These are phyloP conservation scores for Tangachromis dhanisi DNA, from an alignment of 2,113 vertebrate genomes.

Conservation along the genomic window DNA sequence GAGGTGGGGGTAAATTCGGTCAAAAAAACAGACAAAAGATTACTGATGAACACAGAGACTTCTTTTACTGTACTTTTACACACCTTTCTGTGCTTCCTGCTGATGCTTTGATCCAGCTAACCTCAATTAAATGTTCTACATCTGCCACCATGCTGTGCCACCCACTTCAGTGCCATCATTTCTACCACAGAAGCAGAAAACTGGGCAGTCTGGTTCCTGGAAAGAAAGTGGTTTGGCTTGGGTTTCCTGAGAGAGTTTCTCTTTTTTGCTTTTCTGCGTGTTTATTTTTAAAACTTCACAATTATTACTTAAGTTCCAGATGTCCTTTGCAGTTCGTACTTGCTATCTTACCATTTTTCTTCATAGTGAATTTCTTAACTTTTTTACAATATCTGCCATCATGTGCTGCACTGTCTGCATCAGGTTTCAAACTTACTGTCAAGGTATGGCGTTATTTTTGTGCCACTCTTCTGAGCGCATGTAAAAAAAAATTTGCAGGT, in stretches of 20 bases:
- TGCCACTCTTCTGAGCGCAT: not conserved
- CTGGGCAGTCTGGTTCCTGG: slow-evolving; percentile 1
- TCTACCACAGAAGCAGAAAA: slow-evolving; percentile 4
- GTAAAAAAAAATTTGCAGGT: not conserved
- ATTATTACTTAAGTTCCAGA: not conserved
- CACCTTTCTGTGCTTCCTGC: slow-evolving; percentile 35
- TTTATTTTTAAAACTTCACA: not conserved
- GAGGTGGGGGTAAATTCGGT: not conserved
- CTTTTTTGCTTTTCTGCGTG: not conserved
- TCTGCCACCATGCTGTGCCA: slow-evolving; percentile 52
- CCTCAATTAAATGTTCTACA: slow-evolving; percentile 39
- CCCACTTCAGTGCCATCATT: slow-evolving; percentile 37
- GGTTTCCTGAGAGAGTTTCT: not conserved
- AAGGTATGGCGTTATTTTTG: not conserved
- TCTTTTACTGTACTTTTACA: slow-evolving; percentile 7
- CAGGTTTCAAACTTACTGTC: not conserved
- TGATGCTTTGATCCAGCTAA: slow-evolving; percentile 44
- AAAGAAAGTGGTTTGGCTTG: not conserved
- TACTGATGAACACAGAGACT: not conserved
- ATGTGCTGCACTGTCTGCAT: not conserved
- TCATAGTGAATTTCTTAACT: not conserved
- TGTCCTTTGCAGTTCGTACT: not conserved
- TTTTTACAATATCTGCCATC: not conserved
- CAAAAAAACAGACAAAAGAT: not conserved
- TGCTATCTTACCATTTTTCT: not conserved